phyloP scores from a whole-genome alignment of 2,797 vertebrate species.

The Setipinna tenuifilis region DNA sequence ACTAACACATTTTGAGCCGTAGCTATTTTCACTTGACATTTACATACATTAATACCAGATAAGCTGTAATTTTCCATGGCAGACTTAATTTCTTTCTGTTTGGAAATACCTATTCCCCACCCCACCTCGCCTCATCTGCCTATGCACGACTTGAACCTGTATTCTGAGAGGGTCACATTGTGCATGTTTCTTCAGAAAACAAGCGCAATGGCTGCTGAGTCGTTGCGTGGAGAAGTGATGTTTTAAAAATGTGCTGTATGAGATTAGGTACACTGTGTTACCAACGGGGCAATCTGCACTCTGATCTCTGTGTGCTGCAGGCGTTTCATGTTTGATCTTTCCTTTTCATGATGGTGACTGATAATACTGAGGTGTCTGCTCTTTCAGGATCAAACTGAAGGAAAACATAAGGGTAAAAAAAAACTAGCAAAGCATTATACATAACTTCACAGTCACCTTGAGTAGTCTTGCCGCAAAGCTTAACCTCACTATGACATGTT shows the following conservation, averaged over 20 bases:
- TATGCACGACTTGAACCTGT: too few species aligned
- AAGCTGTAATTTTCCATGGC: constrained; percentile 50
- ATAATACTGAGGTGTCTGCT: constrained; percentile 59
- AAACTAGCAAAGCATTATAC: not conserved
- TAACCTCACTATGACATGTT: not conserved
- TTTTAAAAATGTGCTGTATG: constrained; percentile 49
- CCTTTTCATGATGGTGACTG: constrained; percentile 67
- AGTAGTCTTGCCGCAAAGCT: not conserved
- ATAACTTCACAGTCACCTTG: not conserved
- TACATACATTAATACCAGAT: constrained; percentile 62
- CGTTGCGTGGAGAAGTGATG: constrained; percentile 32
- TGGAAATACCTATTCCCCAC: constrained; percentile 45
- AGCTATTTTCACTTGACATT: constrained; percentile 67
- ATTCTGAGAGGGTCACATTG: too few species aligned
- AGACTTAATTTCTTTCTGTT: constrained; percentile 54
- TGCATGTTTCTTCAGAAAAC: constrained; percentile 1
- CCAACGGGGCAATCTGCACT: constrained; percentile 63
- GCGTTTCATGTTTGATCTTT: constrained; percentile 65
- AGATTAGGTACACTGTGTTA: constrained; percentile 69
- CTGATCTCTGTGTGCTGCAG: constrained; percentile 64
- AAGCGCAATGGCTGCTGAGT: constrained; percentile 26
- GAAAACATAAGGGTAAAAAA: not conserved
- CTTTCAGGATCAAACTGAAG: constrained; percentile 34
- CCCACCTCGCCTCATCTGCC: too few species aligned
- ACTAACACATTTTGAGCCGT: constrained; percentile 57